phyloP scores from a whole-genome alignment of 2,113 vertebrate genomes.

The Embiotoca jacksoni region DNA sequence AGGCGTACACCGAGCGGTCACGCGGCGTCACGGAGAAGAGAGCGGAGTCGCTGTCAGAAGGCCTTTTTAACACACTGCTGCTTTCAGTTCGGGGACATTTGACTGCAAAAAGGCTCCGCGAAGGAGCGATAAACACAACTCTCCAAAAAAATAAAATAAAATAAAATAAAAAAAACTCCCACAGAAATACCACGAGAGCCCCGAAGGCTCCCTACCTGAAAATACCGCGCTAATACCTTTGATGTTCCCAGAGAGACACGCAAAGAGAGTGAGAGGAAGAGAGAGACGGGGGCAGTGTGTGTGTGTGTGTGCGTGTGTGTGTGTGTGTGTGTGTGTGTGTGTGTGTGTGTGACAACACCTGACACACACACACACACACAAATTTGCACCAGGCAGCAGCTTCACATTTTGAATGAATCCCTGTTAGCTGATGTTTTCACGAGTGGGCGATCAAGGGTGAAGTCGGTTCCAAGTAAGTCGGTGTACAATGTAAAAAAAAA shows the following conservation, averaged over 20 bases:
- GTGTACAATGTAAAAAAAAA: not conserved
- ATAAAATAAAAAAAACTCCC: conserved; percentile 48
- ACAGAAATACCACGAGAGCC: conserved; percentile 61
- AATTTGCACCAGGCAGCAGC: conserved; percentile 4
- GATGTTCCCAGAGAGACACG: conserved; percentile 70
- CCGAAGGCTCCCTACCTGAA: conserved; percentile 71
- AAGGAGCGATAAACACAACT: conserved; percentile 70
- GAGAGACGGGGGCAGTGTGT: not conserved
- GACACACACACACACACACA: too few species aligned
- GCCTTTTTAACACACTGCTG: conserved; percentile 80
- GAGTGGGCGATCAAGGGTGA: conserved; percentile 11
- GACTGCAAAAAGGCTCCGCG: conserved; percentile 57
- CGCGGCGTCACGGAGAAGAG: conserved; percentile 71
- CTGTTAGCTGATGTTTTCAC: conserved; percentile 36
- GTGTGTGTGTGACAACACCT: too few species aligned
- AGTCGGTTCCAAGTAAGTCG: conserved; percentile 22
- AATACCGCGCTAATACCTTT: conserved; percentile 68
- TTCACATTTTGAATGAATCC: conserved; percentile 44
- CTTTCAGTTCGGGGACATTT: conserved; percentile 68
- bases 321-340: too few species aligned
- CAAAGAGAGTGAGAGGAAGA: conserved; percentile 35
- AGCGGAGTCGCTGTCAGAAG: conserved; percentile 79
- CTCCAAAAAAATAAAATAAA: conserved; percentile 28
- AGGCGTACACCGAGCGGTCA: conserved; percentile 76
- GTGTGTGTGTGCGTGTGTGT: too few species aligned